Conservation (phyloP, 2,797 vertebrate species). For the Xyrichtys novacula region DNA sequence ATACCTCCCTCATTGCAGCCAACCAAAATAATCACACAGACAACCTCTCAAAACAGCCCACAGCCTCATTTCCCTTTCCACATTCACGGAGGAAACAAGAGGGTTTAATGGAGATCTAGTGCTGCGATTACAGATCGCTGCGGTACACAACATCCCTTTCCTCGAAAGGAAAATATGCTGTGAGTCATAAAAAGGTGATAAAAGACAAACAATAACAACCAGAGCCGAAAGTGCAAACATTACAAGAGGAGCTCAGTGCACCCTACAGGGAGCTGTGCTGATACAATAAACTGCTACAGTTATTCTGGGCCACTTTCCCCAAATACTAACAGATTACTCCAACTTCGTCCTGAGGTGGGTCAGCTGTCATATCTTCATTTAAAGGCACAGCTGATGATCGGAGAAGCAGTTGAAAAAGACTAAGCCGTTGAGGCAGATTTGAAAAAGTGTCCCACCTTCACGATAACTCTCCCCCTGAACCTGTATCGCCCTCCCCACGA, state of each 20-base stretch:
- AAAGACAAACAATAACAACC: constrained; percentile 74
- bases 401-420: too few relatives aligned
- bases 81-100: constrained; percentile 72
- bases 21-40: constrained; percentile 33
- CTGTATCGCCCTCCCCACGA: too few relatives aligned
- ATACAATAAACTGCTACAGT: constrained; percentile 57
- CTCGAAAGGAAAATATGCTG: constrained; percentile 45
- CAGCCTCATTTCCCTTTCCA: constrained; percentile 67
- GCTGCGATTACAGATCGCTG: constrained; percentile 74
- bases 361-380: too few relatives aligned
- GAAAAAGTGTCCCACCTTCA: too few relatives aligned
- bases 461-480: too few relatives aligned
- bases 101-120: constrained; percentile 74
- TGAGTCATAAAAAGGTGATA: constrained; percentile 70
- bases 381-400: too few relatives aligned
- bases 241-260: constrained; percentile 44
- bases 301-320: constrained; percentile 45
- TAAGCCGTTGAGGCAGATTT: too few relatives aligned
- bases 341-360: constrained; percentile 45
- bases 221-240: constrained; percentile 61
- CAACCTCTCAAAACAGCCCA: constrained; percentile 50
- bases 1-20: constrained; percentile 13
- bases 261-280: constrained; percentile 48
- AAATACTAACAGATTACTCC: constrained; percentile 43
- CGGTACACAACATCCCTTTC: constrained; percentile 65